These are phyloP conservation scores for Holothuria scabra DNA, from an alignment of 53 echinoderm and acorn worm genomes.

Conservation along the genomic window DNA sequence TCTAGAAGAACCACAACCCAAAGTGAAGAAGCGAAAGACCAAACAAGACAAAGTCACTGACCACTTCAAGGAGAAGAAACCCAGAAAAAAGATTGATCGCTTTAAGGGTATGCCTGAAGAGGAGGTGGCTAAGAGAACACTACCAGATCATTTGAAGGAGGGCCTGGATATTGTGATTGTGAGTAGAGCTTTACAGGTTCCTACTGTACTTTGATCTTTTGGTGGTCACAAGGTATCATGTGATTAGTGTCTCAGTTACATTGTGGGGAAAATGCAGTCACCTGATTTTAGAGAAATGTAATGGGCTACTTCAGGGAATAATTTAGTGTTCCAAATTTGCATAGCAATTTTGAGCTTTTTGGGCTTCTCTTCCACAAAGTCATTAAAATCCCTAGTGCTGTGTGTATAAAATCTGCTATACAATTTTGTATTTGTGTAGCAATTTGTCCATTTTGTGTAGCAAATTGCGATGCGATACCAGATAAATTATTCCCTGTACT, in stretches of 20 bases:
- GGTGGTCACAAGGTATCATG: not conserved
- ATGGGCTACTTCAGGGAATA: too few species aligned
- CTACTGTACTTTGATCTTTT: not conserved
- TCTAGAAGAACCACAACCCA: conserved; percentile 32
- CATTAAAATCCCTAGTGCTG: too few species aligned
- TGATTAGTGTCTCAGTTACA: not conserved
- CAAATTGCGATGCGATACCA: too few species aligned
- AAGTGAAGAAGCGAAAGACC: conserved; percentile 63
- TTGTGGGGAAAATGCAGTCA: too few species aligned
- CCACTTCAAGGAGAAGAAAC: conserved; percentile 96
- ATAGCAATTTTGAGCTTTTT: too few species aligned
- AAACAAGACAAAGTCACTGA: conserved; percentile 93
- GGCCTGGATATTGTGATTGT: conserved; percentile 97
- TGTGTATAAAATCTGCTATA: too few species aligned
- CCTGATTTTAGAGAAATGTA: too few species aligned
- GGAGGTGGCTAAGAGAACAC: conserved; percentile 91
- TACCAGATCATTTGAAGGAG: conserved; percentile 85
- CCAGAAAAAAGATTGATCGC: conserved; percentile 89
- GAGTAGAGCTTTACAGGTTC: conserved; percentile 48
- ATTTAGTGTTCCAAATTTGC: too few species aligned
- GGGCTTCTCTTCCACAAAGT: too few species aligned
- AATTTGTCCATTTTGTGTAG: too few species aligned
- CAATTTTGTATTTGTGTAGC: too few species aligned
- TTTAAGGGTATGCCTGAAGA: conserved; percentile 98
- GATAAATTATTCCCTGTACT: too few species aligned